A percentile compares a stretch with the other conserved stretches of the same genome.
phyloP scores from a whole-genome alignment of 2,888 invertebrate species.

The Ophion obscuratus region DNA sequence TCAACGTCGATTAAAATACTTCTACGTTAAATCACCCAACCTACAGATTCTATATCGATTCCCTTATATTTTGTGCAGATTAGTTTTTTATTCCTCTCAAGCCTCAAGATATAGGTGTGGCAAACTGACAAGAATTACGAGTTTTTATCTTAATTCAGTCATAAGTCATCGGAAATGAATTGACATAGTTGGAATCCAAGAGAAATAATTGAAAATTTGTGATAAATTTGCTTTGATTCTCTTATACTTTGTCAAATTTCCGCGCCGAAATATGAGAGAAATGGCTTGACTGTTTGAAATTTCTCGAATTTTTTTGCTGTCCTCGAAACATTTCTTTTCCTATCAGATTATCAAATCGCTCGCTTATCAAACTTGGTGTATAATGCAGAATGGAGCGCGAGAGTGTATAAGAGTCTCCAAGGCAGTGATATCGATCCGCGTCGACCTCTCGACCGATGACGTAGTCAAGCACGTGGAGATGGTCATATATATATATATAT shows the following conservation, averaged over 20 bases:
- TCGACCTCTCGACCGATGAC: constrained; percentile 65
- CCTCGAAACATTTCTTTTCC: constrained; percentile 8
- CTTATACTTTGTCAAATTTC: no score
- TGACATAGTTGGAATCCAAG: no score
- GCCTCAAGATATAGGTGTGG: no score
- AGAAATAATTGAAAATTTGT: no score
- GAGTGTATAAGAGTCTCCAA: constrained; percentile 40
- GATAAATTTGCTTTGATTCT: background rate
- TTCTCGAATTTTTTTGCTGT: background rate
- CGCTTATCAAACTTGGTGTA: constrained; percentile 44
- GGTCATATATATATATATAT: constrained; percentile 22
- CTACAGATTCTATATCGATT: no score
- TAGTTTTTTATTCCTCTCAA: no score
- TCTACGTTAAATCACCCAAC: no score
- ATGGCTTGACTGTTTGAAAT: background rate
- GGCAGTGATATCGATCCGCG: constrained; percentile 61
- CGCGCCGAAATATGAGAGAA: background rate
- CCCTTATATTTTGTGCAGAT: no score
- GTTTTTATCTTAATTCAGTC: no score
- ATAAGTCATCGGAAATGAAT: no score
- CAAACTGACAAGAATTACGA: no score
- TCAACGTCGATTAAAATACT: no score
- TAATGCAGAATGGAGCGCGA: constrained; percentile 40
- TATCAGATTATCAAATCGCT: constrained; percentile 27
- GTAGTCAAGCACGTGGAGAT: constrained; percentile 58